Conservation (phyloP, 2,888 invertebrate species). For the Limnephilus auricula region DNA sequence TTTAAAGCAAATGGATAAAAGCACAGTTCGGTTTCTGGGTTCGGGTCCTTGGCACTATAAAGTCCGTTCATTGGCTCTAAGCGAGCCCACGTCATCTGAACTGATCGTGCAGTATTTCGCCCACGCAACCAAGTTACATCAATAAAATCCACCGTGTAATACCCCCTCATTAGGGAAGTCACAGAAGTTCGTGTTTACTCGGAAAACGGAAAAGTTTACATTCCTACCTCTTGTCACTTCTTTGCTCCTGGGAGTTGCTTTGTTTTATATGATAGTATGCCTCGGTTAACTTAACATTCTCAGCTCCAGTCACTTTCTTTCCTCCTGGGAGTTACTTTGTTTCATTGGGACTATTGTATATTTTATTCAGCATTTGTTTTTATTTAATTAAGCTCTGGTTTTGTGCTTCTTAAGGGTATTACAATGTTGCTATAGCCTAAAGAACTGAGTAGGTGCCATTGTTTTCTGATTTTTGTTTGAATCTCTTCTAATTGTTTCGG, state of each 20-base stretch:
- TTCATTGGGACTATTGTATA: not conserved
- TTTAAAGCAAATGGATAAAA: not conserved
- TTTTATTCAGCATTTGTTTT: not conserved
- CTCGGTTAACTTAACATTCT: too few species aligned
- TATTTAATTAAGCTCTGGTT: not conserved
- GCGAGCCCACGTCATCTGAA: not conserved
- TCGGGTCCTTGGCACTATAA: not conserved
- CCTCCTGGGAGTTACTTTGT: too few species aligned
- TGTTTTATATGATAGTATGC: not conserved
- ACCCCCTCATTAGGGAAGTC: conserved; percentile 28
- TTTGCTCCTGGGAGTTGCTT: not conserved
- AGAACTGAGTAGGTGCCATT: not conserved
- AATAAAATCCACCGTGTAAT: conserved; percentile 20
- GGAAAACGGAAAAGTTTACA: not conserved
- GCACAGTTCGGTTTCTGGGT: not conserved
- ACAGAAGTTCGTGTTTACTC: conserved; percentile 19
- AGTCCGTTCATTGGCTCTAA: conserved; percentile 1
- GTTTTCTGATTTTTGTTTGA: not conserved
- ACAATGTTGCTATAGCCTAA: not conserved
- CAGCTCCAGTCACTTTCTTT: too few species aligned
- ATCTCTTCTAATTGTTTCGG: not conserved
- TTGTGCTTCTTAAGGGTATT: not conserved
- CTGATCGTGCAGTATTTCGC: conserved; percentile 12
- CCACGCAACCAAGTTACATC: conserved; percentile 10
- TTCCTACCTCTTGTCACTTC: not conserved